These are phyloP conservation scores for Linnaemya vulpina DNA, from an alignment of 2,888 invertebrate genomes.

Conservation along the genomic window DNA sequence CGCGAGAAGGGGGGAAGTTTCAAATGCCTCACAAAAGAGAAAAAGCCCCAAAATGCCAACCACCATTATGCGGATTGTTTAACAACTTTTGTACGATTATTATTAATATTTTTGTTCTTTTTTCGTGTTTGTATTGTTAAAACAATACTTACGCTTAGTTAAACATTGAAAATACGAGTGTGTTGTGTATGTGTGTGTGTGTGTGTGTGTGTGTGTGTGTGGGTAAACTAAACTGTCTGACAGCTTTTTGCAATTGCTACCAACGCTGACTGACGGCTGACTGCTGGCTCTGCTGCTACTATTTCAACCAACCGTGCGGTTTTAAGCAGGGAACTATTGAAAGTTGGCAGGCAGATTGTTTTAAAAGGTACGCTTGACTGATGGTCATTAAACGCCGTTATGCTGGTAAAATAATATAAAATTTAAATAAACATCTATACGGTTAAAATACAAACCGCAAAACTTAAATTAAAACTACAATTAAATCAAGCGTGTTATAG, in stretches of 20 bases:
- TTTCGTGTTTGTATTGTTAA: conserved; percentile 25
- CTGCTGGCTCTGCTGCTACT: conserved; percentile 18
- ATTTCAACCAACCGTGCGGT: conserved; percentile 54
- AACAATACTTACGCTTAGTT: conserved; percentile 65
- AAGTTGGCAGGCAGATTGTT: conserved; percentile 39
- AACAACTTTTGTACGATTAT: conserved; percentile 50
- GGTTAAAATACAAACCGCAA: conserved; percentile 54
- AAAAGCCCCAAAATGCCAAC: conserved; percentile 38
- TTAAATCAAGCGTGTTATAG: conserved; percentile 75
- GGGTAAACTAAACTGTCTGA: conserved; percentile 63
- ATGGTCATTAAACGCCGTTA: conserved; percentile 73
- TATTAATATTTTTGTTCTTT: conserved; percentile 17
- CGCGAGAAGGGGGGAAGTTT: conserved; percentile 22
- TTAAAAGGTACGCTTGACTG: conserved; percentile 68
- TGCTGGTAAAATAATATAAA: conserved; percentile 55
- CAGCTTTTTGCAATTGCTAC: conserved; percentile 51
- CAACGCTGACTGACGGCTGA: background rate
- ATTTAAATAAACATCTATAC: conserved; percentile 46
- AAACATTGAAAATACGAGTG: conserved; percentile 53
- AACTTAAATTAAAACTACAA: conserved; percentile 65
- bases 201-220: too few species aligned
- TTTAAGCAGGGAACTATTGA: conserved; percentile 22
- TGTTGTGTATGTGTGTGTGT: too few species aligned
- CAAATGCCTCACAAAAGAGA: background rate
- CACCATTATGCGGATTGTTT: conserved; percentile 65